A percentile compares a stretch with the other conserved stretches of the same genome.
phyloP scores from a whole-genome alignment of 2,888 invertebrate genomes.

The Diarsia brunnea region DNA sequence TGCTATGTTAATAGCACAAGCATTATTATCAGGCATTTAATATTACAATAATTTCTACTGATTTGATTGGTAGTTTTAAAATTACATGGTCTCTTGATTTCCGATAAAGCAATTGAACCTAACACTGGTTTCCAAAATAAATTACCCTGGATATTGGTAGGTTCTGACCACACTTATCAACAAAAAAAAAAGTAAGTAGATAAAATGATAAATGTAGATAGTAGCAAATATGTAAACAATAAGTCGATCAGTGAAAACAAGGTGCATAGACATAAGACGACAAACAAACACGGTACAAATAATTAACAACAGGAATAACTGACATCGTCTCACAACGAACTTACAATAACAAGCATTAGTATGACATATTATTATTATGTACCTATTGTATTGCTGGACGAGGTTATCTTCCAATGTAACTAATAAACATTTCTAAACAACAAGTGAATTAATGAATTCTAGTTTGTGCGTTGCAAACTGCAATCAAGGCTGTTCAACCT shows the following conservation, averaged over 20 bases:
- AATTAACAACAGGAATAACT: constrained; percentile 35
- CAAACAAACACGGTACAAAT: constrained; percentile 44
- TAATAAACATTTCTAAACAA: constrained; percentile 48
- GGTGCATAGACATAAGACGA: constrained; percentile 23
- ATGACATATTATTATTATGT: constrained; percentile 46
- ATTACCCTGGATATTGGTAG: neutral
- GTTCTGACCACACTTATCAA: neutral
- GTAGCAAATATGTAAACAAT: constrained; percentile 10
- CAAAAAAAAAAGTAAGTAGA: neutral
- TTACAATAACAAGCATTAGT: constrained; percentile 48
- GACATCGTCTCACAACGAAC: constrained; percentile 59
- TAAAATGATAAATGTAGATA: neutral
- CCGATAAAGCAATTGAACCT: neutral
- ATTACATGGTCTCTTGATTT: neutral
- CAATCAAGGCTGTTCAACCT: constrained; percentile 1
- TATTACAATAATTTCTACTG: neutral
- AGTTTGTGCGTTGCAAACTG: neutral
- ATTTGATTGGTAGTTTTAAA: neutral
- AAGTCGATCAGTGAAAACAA: constrained; percentile 7
- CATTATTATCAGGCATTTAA: neutral
- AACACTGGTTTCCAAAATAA: neutral
- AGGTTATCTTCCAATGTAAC: constrained; percentile 54
- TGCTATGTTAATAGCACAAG: neutral
- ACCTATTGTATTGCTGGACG: constrained; percentile 45
- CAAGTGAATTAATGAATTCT: constrained; percentile 29